A percentile compares a stretch with the other conserved stretches of the same genome.
Evolutionary conservation across 2,797 vertebrate genomes (phyloP).

Genomic region (Lates japonicus): DNA sequence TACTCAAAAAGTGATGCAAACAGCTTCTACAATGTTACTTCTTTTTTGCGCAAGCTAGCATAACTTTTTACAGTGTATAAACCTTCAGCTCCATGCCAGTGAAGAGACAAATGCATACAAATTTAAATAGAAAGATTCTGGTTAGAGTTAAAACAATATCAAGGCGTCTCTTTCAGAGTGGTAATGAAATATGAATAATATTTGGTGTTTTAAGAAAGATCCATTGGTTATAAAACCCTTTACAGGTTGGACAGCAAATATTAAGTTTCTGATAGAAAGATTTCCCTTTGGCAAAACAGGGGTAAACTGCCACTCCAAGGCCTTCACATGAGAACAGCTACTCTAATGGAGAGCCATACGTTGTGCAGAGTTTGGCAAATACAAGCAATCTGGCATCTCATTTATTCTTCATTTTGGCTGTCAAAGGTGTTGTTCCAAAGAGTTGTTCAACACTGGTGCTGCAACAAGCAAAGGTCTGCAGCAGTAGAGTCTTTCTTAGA

Average conservation of each 20-base stretch:
- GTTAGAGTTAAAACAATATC: slow-evolving; percentile 67
- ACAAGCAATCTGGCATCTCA: slow-evolving; percentile 18
- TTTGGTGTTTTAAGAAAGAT: slow-evolving; percentile 82
- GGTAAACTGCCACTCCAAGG: slow-evolving; percentile 84
- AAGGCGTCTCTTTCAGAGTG: slow-evolving; percentile 63
- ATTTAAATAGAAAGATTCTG: slow-evolving; percentile 79
- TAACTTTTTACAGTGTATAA: slow-evolving; percentile 82
- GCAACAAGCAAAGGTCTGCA: neutral
- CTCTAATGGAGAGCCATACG: slow-evolving; percentile 46
- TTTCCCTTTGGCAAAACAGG: slow-evolving; percentile 87
- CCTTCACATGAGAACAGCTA: slow-evolving; percentile 62
- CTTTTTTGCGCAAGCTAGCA: slow-evolving; percentile 55
- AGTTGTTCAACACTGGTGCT: neutral
- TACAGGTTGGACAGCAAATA: slow-evolving; percentile 67
- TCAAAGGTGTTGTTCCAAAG: slow-evolving; percentile 7
- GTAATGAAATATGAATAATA: slow-evolving; percentile 68
- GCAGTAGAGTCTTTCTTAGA: neutral
- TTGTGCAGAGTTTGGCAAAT: slow-evolving; percentile 62
- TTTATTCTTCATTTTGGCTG: neutral
- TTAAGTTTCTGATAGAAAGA: slow-evolving; percentile 80
- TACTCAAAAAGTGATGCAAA: slow-evolving; percentile 62
- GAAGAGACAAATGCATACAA: slow-evolving; percentile 81
- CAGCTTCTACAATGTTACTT: slow-evolving; percentile 40
- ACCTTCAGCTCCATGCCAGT: slow-evolving; percentile 77
- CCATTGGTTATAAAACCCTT: slow-evolving; percentile 81